A percentile compares a stretch with the other conserved stretches of the same genome.
These are phyloP conservation scores for Limanda limanda DNA, from an alignment of 2,113 vertebrate species.

Conservation along the genomic window DNA sequence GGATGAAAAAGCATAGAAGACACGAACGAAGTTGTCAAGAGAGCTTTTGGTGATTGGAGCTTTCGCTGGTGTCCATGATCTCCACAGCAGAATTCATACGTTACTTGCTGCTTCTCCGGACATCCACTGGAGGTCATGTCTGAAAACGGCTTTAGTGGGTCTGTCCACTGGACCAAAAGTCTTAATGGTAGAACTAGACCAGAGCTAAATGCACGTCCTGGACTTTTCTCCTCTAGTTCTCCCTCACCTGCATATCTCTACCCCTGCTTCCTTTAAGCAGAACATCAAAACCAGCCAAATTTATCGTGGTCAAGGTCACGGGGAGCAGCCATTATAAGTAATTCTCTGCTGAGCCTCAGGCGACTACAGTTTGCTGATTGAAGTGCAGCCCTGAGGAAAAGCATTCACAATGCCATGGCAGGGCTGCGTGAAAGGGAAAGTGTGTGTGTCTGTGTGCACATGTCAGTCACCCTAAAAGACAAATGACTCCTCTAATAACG, in stretches of 20 bases:
- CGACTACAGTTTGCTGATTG: slow-evolving; percentile 37
- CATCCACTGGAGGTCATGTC: too few species aligned
- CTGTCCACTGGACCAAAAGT: not conserved
- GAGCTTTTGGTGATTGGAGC: too few species aligned
- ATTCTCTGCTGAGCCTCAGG: slow-evolving; percentile 39
- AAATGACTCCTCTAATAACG: slow-evolving; percentile 26
- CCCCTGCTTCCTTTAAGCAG: not conserved
- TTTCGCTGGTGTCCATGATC: too few species aligned
- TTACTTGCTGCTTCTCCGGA: too few species aligned
- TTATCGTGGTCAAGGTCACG: slow-evolving; percentile 54
- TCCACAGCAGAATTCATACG: too few species aligned
- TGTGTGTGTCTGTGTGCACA: not conserved
- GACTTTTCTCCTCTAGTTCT: not conserved
- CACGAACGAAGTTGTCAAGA: too few species aligned
- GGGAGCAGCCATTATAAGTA: slow-evolving; percentile 4
- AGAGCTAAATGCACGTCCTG: slow-evolving; percentile 14
- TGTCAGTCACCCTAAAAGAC: slow-evolving; percentile 5
- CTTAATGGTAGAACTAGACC: not conserved
- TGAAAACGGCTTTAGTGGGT: not conserved
- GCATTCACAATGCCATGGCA: slow-evolving; percentile 8
- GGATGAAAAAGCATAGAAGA: too few species aligned
- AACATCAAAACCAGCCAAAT: slow-evolving; percentile 30
- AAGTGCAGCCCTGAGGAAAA: slow-evolving; percentile 14
- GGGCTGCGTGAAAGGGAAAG: slow-evolving; percentile 16
- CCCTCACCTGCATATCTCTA: slow-evolving; percentile 10